These are phyloP conservation scores for Phallusia fumigata DNA, from an alignment of 23 tunicate species.

Conservation along the genomic window DNA sequence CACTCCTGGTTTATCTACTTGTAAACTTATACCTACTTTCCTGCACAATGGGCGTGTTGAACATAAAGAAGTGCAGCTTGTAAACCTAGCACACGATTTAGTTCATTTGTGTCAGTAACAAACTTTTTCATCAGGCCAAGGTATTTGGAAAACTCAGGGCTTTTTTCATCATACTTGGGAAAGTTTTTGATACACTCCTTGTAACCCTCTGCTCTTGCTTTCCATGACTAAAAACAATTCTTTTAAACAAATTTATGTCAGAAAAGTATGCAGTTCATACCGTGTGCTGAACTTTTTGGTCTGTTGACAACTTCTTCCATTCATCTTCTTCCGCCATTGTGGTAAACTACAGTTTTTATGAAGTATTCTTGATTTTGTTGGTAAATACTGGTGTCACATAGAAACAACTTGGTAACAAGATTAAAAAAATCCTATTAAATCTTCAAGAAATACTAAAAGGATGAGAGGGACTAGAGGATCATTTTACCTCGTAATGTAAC, in stretches of 20 bases:
- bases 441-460: no score
- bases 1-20: background rate
- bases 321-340: constrained; percentile 95
- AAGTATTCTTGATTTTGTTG: background rate
- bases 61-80: constrained; percentile 75
- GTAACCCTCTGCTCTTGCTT: constrained; percentile 94
- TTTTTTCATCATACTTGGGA: constrained; percentile 70
- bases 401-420: no score
- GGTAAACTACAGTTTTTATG: background rate
- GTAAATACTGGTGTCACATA: background rate
- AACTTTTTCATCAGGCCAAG: constrained; percentile 84
- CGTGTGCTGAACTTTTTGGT: constrained; percentile 82
- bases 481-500: no score
- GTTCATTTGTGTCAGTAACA: constrained; percentile 94
- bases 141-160: constrained; percentile 83
- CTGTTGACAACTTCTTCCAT: constrained; percentile 92
- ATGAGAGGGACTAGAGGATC: no score
- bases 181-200: constrained; percentile 84
- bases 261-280: background rate
- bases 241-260: background rate
- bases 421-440: background rate
- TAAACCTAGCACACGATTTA: constrained; percentile 73
- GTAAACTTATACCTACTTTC: constrained; percentile 54
- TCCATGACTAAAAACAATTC: constrained; percentile 58
- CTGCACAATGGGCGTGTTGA: constrained; percentile 86